Evolutionary conservation across 2,888 invertebrate genomes (phyloP), one percentile per base, ranked within the genome.

Genomic region (Operophtera brumata): DNA sequence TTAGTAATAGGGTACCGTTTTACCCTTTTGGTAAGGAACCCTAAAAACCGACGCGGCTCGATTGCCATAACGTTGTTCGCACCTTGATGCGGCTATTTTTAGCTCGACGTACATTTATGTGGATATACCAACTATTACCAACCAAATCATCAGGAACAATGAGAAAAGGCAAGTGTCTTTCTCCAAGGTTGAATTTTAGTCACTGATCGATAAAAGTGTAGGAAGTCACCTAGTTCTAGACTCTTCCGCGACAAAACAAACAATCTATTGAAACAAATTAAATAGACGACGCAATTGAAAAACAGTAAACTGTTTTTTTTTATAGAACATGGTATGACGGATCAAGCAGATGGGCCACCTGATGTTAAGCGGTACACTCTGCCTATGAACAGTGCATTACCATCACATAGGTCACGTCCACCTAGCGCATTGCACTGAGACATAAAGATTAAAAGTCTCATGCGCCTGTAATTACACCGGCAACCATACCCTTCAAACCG

Each of bases 11-110:
- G n/a, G n/a, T n/a, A n/a, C n/a, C n/a, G n/a, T n/a, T n/a, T n/a
- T n/a, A n/a, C n/a, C n/a, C n/a, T n/a, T n/a, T n/a, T n/a, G n/a
- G n/a, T n/a, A n/a, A n/a, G n/a, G n/a, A n/a, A n/a, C n/a, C n/a
- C n/a, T n/a, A 25, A 46, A 45, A 28, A 26, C 13, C 6, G 13
- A 35, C 37, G 6, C 26, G 14, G 28, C 28, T 28, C 9, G 43
- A 34, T 45, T 34, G 40, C 30, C 53, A 47, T 46, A 52, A 43
- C 9, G 42, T 37, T 34, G 26, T 61, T 52, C 47, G 40, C 55
- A 56, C 46, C 50, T 51, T 53, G 44, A 48, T 20, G 34, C 6
- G 28, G 37, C 26, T 46, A 50, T 42, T 28, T 45, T 49, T 49
- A 47, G 41, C 28, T 52, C 36, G 41, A 51, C 35, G 52, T 28